These are phyloP conservation scores for Tribolium madens DNA, from an alignment of 1,140 invertebrate genomes.

Conservation along the genomic window DNA sequence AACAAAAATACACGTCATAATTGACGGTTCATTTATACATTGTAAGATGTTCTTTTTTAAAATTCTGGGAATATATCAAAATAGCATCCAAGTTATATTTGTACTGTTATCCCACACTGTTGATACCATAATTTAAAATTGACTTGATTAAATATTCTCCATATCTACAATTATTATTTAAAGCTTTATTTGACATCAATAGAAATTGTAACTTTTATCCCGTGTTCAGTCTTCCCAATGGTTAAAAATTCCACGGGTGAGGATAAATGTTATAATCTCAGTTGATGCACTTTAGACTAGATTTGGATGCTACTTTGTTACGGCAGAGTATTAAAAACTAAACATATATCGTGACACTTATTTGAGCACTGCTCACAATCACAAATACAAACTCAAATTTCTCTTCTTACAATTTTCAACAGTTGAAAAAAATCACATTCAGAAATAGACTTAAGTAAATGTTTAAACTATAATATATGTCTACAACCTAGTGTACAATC, in stretches of 20 bases:
- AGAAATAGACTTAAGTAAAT: conserved; percentile 60
- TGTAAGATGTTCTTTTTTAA: conserved; percentile 49
- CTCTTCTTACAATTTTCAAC: conserved; percentile 60
- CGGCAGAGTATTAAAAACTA: conserved; percentile 49
- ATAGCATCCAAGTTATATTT: conserved; percentile 56
- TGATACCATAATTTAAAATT: conserved; percentile 45
- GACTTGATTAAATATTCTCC: conserved; percentile 28
- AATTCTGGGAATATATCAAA: conserved; percentile 51
- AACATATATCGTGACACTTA: conserved; percentile 54
- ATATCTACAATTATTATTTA: conserved; percentile 49
- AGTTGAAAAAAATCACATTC: conserved; percentile 62
- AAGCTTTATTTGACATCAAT: conserved; percentile 46
- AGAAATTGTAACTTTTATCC: neutral
- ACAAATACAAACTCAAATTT: conserved; percentile 59
- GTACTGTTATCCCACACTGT: conserved; percentile 47
- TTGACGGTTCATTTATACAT: conserved; percentile 59
- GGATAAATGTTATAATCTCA: neutral
- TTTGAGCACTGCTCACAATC: conserved; percentile 58
- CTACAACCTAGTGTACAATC: conserved; percentile 57
- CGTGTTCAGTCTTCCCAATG: conserved; percentile 23
- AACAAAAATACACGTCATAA: conserved; percentile 64
- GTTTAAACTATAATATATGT: conserved; percentile 55
- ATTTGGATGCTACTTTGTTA: conserved; percentile 48
- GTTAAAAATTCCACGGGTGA: neutral
- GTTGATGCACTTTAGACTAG: conserved; percentile 27